Percentiles rank a stretch among this genome's conserved stretches.
Evolutionary conservation across 2,797 vertebrate species (phyloP).

Genomic region (Scomberomorus guttatus): DNA sequence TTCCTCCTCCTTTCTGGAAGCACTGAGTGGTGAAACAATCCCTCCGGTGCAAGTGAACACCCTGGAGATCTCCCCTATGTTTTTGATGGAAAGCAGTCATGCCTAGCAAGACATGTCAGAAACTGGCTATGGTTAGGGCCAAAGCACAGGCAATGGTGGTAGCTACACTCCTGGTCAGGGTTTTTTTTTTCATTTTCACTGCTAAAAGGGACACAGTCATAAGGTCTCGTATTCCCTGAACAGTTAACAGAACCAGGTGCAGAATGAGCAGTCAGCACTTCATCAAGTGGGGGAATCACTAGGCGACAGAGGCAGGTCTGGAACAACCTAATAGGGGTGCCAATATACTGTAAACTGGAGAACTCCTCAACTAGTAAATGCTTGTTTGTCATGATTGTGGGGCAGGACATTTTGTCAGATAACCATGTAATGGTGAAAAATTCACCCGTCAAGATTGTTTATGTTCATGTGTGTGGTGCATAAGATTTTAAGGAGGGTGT

Average conservation of each 20-base stretch:
- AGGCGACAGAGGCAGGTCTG: background rate
- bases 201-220: conserved; percentile 16
- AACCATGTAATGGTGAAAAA: background rate
- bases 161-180: conserved; percentile 14
- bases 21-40: conserved; percentile 42
- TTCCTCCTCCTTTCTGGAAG: conserved; percentile 26
- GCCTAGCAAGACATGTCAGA: conserved; percentile 43
- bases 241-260: conserved; percentile 31
- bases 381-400: background rate
- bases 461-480: background rate
- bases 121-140: conserved; percentile 30
- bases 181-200: conserved; percentile 21
- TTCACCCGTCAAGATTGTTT: background rate
- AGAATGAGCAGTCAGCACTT: conserved; percentile 31
- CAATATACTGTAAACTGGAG: background rate
- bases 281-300: conserved; percentile 13
- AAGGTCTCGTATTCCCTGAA: conserved; percentile 35
- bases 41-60: conserved; percentile 23
- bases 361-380: background rate
- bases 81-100: conserved; percentile 53
- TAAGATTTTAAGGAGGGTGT: background rate
- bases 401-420: background rate
- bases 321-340: background rate
- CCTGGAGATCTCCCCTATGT: conserved; percentile 39
- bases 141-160: background rate